Evolutionary conservation across 2,888 invertebrate species (phyloP).

Genomic region (Plutella xylostella): DNA sequence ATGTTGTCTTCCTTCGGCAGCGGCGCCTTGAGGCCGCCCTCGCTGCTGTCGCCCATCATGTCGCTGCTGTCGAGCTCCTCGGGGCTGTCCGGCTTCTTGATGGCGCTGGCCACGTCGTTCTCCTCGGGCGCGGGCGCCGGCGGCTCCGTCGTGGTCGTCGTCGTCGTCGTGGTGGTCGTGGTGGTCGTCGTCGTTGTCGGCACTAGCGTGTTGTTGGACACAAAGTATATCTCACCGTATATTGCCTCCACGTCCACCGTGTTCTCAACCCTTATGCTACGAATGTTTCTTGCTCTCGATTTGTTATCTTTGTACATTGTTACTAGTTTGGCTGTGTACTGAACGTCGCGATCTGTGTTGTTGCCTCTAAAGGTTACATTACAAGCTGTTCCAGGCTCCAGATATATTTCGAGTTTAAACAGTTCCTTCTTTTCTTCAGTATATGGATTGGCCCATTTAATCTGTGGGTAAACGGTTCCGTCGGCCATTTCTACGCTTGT

Average conservation of each 20-base stretch:
- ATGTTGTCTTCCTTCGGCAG: constrained; percentile 44
- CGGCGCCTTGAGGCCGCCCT: constrained; percentile 34
- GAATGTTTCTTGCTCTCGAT: constrained; percentile 68
- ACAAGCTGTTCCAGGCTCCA: constrained; percentile 83
- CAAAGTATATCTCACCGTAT: constrained; percentile 82
- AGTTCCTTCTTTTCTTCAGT: constrained; percentile 68
- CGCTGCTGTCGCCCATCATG: constrained; percentile 42
- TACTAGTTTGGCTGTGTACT: constrained; percentile 78
- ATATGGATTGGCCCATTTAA: constrained; percentile 77
- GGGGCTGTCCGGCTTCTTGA: constrained; percentile 33
- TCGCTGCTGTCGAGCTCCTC: constrained; percentile 38
- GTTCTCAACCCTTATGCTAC: constrained; percentile 74
- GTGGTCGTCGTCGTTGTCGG: constrained; percentile 76
- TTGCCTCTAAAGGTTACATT: constrained; percentile 84
- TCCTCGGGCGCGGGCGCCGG: constrained; percentile 62
- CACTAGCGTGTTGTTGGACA: constrained; percentile 79
- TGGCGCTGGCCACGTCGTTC: constrained; percentile 44
- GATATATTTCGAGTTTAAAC: constrained; percentile 71
- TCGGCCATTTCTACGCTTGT: constrained; percentile 73
- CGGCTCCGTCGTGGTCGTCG: constrained; percentile 64
- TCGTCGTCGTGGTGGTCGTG: constrained; percentile 72
- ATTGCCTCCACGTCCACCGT: constrained; percentile 78
- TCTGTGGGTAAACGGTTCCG: constrained; percentile 67
- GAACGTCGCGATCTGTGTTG: constrained; percentile 78
- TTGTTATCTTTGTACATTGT: constrained; percentile 76